Evolutionary conservation across 2,797 vertebrate genomes (phyloP).

Genomic region (Oreochromis mossambicus): DNA sequence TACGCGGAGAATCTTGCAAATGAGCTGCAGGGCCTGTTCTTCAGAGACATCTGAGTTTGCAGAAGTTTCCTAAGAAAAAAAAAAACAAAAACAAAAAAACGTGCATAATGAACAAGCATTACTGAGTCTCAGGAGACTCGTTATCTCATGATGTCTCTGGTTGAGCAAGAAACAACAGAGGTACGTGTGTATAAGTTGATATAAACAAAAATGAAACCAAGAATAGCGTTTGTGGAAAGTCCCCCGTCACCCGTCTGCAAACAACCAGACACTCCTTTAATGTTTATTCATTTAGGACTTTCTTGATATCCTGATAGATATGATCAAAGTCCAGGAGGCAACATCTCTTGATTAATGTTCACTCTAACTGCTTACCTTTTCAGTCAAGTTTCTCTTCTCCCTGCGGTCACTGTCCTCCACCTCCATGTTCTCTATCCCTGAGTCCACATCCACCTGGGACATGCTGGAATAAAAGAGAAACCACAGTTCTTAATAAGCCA

Average conservation of each 20-base stretch:
- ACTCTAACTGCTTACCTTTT: slow-evolving; percentile 81
- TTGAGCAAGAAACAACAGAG: neutral
- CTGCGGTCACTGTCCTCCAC: slow-evolving; percentile 96
- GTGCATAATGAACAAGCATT: neutral
- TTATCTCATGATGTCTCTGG: neutral
- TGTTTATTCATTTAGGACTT: neutral
- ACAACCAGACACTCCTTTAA: neutral
- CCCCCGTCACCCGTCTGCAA: neutral
- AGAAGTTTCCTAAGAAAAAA: slow-evolving; percentile 80
- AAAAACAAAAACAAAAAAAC: neutral
- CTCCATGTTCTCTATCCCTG: slow-evolving; percentile 99
- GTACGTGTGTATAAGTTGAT: neutral
- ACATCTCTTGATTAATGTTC: neutral
- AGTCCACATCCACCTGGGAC: slow-evolving; percentile 99
- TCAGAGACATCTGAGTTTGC: slow-evolving; percentile 90
- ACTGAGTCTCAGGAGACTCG: neutral
- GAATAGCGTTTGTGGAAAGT: neutral
- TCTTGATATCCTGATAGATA: neutral
- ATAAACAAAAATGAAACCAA: slow-evolving; percentile 18
- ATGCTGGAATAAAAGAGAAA: slow-evolving; percentile 78
- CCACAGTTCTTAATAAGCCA: neutral
- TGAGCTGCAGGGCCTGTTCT: slow-evolving; percentile 96
- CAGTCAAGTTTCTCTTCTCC: slow-evolving; percentile 92
- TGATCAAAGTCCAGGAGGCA: neutral
- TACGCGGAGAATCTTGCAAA: slow-evolving; percentile 98